Percentiles rank a stretch among this genome's conserved stretches.
Conservation (phyloP, 2,797 vertebrate species). For the Thripadectes ignobilis region DNA sequence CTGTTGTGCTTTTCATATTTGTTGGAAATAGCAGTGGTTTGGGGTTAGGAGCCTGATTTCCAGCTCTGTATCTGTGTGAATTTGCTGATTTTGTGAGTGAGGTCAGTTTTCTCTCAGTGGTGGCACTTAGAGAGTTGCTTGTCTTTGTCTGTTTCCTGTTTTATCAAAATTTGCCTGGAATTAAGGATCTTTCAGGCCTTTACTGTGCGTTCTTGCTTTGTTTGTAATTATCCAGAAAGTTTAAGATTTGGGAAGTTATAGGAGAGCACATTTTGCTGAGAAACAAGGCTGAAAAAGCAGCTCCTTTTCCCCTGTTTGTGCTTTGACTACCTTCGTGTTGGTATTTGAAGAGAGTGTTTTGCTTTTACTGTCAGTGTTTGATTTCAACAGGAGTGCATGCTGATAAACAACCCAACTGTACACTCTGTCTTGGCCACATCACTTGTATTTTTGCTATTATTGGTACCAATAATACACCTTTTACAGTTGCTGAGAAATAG, state of each 20-base stretch:
- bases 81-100: not conserved
- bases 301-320: not conserved
- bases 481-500: not conserved
- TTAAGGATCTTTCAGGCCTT: not conserved
- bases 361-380: not conserved
- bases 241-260: not conserved
- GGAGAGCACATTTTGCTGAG: not conserved
- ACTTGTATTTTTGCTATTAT: not conserved
- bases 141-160: not conserved
- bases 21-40: not conserved
- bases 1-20: not conserved
- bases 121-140: not conserved
- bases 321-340: not conserved
- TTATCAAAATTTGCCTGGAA: not conserved
- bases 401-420: not conserved
- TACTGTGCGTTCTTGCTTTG: not conserved
- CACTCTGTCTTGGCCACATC: accelerated
- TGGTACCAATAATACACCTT: not conserved
- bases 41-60: not conserved
- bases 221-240: not conserved
- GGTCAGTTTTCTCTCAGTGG: not conserved
- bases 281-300: not conserved
- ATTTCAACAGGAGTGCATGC: not conserved
- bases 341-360: not conserved
- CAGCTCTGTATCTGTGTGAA: not conserved